A percentile compares a stretch with the other conserved stretches of the same genome.
These are phyloP conservation scores for Megamerina dolium DNA, from an alignment of 2,888 invertebrate genomes.

Conservation along the genomic window DNA sequence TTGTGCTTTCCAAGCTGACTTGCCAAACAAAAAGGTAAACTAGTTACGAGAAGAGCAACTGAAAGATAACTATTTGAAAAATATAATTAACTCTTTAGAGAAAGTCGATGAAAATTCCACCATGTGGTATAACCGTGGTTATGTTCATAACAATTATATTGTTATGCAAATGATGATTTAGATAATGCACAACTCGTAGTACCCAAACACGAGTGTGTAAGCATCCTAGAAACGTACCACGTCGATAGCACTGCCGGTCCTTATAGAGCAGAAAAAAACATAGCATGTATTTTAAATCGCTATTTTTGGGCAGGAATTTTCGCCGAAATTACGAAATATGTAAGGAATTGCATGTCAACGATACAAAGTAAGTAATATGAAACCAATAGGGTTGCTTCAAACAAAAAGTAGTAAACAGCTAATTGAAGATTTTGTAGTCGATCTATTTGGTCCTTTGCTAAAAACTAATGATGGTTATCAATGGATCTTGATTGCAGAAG, in stretches of 20 bases:
- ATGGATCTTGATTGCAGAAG: too few relatives aligned
- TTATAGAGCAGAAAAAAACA: conserved; percentile 17
- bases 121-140: neutral
- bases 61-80: too few relatives aligned
- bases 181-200: conserved; percentile 10
- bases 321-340: conserved; percentile 6
- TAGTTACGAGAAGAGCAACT: conserved; percentile 13
- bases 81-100: conserved; percentile 2
- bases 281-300: conserved; percentile 10
- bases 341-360: conserved; percentile 15
- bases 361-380: conserved; percentile 16
- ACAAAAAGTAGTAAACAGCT: too few relatives aligned
- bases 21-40: conserved; percentile 8
- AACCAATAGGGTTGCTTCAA: conserved; percentile 19
- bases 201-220: conserved; percentile 3
- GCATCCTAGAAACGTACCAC: conserved; percentile 15
- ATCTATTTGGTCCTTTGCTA: conserved; percentile 13
- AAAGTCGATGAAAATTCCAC: neutral
- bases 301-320: conserved; percentile 21
- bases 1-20: conserved; percentile 7
- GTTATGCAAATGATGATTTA: conserved; percentile 10
- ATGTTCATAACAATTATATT: conserved; percentile 6
- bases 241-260: conserved; percentile 20
- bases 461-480: conserved; percentile 3
- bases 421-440: conserved; percentile 18